A percentile compares a stretch with the other conserved stretches of the same genome.
Conservation (phyloP, 92 coral and sea anemone genomes). For the Virgularia gustaviana region DNA sequence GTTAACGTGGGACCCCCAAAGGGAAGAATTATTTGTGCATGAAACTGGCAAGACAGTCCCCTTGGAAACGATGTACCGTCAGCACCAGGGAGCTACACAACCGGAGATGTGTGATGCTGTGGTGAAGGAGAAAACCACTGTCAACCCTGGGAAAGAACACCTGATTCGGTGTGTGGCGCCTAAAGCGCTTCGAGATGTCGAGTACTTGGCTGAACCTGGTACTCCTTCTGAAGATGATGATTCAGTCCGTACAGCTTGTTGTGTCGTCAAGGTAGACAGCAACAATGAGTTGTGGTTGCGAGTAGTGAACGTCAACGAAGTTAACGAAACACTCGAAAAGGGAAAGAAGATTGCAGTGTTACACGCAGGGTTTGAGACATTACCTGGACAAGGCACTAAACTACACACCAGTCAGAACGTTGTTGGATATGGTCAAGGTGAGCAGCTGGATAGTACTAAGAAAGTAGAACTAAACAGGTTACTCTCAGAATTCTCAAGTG, state of each 20-base stretch:
- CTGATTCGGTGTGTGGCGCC: neutral
- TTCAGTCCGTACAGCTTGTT: neutral
- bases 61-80: neutral
- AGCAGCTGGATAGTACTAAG: neutral
- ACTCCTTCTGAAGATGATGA: neutral
- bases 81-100: neutral
- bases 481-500: neutral
- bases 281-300: constrained; percentile 2
- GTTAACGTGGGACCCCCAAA: neutral
- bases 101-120: neutral
- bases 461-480: neutral
- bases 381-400: neutral
- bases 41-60: neutral
- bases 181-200: neutral
- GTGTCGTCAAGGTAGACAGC: neutral
- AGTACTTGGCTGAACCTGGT: neutral
- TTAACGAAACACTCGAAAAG: neutral
- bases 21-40: neutral
- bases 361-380: neutral
- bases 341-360: neutral
- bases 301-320: neutral
- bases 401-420: neutral
- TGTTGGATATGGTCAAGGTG: neutral
- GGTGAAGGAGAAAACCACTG: neutral
- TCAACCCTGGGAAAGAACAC: neutral